Percentiles rank a stretch among this genome's conserved stretches.
Evolutionary conservation across 2,888 invertebrate genomes (phyloP).

Genomic region (Syritta pipiens): DNA sequence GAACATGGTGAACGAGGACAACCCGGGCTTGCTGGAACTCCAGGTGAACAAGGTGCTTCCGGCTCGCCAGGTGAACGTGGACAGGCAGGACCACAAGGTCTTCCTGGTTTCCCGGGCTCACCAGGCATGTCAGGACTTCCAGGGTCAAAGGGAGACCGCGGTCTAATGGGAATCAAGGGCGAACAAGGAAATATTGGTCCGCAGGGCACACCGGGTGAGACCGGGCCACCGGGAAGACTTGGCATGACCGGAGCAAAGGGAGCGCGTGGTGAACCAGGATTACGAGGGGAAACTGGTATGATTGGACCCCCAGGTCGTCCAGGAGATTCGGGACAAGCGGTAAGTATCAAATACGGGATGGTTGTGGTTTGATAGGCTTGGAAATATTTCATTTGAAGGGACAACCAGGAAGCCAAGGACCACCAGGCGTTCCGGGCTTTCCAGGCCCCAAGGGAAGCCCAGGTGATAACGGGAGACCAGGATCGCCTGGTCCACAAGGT

Average conservation of each 20-base stretch:
- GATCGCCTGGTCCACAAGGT: slow-evolving; percentile 85
- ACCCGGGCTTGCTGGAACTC: slow-evolving; percentile 85
- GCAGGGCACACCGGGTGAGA: slow-evolving; percentile 81
- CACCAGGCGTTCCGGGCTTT: slow-evolving; percentile 85
- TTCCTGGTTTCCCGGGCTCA: slow-evolving; percentile 85
- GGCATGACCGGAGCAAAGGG: slow-evolving; percentile 87
- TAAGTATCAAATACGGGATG: slow-evolving; percentile 77
- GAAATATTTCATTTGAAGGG: slow-evolving; percentile 81
- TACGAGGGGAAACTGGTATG: slow-evolving; percentile 87
- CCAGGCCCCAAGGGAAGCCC: slow-evolving; percentile 85
- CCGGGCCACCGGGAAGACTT: slow-evolving; percentile 80
- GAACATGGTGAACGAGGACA: slow-evolving; percentile 91
- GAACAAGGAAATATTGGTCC: slow-evolving; percentile 86
- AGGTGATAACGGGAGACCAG: slow-evolving; percentile 86
- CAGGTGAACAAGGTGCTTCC: slow-evolving; percentile 86
- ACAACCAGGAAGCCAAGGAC: slow-evolving; percentile 85
- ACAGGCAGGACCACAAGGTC: slow-evolving; percentile 85
- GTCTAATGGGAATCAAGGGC: slow-evolving; percentile 85
- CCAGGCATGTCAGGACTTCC: slow-evolving; percentile 85
- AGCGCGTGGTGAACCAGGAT: slow-evolving; percentile 86
- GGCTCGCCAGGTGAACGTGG: slow-evolving; percentile 89
- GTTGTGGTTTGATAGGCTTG: neutral
- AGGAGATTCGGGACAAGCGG: slow-evolving; percentile 86
- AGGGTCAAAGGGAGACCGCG: slow-evolving; percentile 87
- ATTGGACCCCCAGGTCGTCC: slow-evolving; percentile 89